Evolutionary conservation across 2,888 invertebrate genomes (phyloP).

Genomic region (Epinotia nisella): DNA sequence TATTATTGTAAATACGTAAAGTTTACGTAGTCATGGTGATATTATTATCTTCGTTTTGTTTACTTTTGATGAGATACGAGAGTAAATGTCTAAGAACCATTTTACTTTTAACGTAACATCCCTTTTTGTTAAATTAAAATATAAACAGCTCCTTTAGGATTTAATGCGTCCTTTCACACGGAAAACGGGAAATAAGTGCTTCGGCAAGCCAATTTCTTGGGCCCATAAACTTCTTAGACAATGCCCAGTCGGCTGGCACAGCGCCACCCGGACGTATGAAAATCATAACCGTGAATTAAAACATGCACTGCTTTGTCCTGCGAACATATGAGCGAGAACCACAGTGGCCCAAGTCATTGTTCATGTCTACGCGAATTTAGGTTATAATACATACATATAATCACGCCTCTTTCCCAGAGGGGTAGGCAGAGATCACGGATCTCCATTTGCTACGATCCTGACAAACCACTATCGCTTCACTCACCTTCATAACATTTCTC

Average conservation of each 20-base stretch:
- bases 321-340: constrained; percentile 7
- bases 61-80: neutral
- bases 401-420: too few species aligned
- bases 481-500: too few species aligned
- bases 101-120: neutral
- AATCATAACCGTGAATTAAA: constrained; percentile 44
- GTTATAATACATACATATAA: too few species aligned
- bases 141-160: constrained; percentile 7
- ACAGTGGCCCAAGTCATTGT: neutral
- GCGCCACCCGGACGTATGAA: constrained; percentile 36
- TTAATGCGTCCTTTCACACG: constrained; percentile 10
- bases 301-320: constrained; percentile 36
- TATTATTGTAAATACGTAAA: too few species aligned
- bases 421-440: too few species aligned
- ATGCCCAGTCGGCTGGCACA: constrained; percentile 38
- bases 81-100: neutral
- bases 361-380: neutral
- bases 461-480: too few species aligned
- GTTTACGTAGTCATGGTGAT: neutral
- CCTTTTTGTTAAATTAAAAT: constrained; percentile 6
- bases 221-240: constrained; percentile 43
- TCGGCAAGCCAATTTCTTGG: constrained; percentile 41
- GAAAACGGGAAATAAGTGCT: constrained; percentile 31
- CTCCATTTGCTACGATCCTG: too few species aligned
- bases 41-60: neutral